These are phyloP conservation scores for Zophobas morio DNA, from an alignment of 1,140 invertebrate species.

Conservation along the genomic window DNA sequence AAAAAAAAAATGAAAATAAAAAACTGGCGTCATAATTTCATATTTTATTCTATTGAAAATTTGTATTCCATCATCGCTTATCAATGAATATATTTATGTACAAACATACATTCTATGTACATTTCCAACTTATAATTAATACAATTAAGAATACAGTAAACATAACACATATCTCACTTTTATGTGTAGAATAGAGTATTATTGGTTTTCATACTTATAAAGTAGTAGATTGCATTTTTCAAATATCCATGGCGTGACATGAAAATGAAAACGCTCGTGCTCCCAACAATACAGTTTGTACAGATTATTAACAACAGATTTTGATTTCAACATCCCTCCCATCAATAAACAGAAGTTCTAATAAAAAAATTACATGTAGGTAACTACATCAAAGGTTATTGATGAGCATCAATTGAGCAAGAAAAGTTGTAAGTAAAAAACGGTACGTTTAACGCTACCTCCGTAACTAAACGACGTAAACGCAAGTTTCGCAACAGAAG, in stretches of 20 bases:
- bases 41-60: slow-evolving; percentile 68
- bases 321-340: slow-evolving; percentile 47
- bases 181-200: slow-evolving; percentile 51
- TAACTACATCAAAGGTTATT: slow-evolving; percentile 43
- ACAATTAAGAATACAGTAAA: slow-evolving; percentile 60
- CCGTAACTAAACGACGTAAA: background rate
- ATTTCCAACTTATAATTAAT: slow-evolving; percentile 60
- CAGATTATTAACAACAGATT: slow-evolving; percentile 23
- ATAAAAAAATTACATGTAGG: slow-evolving; percentile 25
- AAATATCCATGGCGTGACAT: slow-evolving; percentile 51
- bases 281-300: slow-evolving; percentile 45
- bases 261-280: slow-evolving; percentile 46
- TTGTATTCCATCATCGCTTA: slow-evolving; percentile 62
- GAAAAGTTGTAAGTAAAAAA: slow-evolving; percentile 40
- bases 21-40: slow-evolving; percentile 48
- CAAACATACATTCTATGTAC: slow-evolving; percentile 69
- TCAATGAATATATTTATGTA: slow-evolving; percentile 69
- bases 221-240: slow-evolving; percentile 28
- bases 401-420: slow-evolving; percentile 51
- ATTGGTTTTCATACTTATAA: slow-evolving; percentile 43
- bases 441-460: background rate
- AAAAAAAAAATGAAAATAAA: slow-evolving; percentile 1
- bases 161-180: slow-evolving; percentile 57
- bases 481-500: slow-evolving; percentile 7
- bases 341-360: slow-evolving; percentile 48